A percentile compares a stretch with the other conserved stretches of the same genome.
These are phyloP conservation scores for Aradophagus sp. DNA, from an alignment of 1,140 invertebrate genomes.

Conservation along the genomic window DNA sequence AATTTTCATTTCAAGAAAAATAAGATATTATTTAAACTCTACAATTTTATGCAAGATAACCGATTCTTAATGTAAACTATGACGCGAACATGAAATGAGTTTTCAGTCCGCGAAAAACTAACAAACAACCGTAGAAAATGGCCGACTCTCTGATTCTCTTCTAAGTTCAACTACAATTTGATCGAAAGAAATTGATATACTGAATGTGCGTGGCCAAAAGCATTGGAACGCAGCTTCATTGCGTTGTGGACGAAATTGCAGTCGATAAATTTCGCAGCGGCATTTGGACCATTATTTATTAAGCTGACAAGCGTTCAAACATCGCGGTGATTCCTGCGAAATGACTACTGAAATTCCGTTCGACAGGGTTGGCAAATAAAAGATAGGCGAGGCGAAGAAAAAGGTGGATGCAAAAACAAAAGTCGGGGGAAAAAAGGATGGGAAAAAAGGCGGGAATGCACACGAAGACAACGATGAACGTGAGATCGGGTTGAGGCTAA, in stretches of 20 bases:
- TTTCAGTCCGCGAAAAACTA: too few relatives aligned
- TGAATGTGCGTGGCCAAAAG: too few relatives aligned
- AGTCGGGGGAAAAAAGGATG: conserved; percentile 28
- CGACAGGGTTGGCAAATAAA: conserved; percentile 43
- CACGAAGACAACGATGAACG: conserved; percentile 49
- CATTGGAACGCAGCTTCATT: background rate
- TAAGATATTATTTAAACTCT: too few relatives aligned
- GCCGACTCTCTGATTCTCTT: too few relatives aligned
- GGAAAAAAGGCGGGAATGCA: conserved; percentile 32
- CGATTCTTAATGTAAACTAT: too few relatives aligned
- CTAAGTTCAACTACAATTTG: too few relatives aligned
- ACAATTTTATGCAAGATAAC: too few relatives aligned
- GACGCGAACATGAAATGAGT: too few relatives aligned
- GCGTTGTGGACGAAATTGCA: conserved; percentile 15
- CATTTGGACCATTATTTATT: conserved; percentile 55
- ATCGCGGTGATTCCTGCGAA: conserved; percentile 54
- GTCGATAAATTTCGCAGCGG: conserved; percentile 49
- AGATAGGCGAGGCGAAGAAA: conserved; percentile 25
- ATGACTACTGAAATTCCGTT: conserved; percentile 59
- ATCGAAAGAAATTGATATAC: too few relatives aligned
- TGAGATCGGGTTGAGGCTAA: conserved; percentile 55
- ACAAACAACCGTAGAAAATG: too few relatives aligned
- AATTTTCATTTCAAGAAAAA: too few relatives aligned
- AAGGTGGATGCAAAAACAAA: conserved; percentile 43
- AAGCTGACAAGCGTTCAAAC: conserved; percentile 57